Base-by-base conservation (phyloP, 2,113 vertebrate species). In the Paramormyrops kingsleyae region DNA sequence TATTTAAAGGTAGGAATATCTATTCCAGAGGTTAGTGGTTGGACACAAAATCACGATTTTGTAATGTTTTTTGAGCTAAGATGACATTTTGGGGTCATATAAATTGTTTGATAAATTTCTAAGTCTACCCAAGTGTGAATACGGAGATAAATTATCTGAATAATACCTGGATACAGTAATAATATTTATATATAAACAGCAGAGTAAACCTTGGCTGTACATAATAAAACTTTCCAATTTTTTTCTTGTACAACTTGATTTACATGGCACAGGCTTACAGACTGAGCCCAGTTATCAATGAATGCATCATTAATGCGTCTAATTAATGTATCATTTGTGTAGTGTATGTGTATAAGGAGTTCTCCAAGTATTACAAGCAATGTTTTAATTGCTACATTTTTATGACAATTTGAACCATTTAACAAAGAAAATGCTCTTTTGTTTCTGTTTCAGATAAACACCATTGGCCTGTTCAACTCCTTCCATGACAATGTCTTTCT, bases 41-140 rank as follows among this genome's bases (percentile, higher is more conserved):
- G 62, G 88, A 27, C 89, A 80, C 70, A 91, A 83, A 90, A 88
- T 93, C 80, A 91, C 92, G 90, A 92, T 91, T 19, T 74, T 83
- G 89, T 86, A 89, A 91, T 92, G 91, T 89, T 91, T 91, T 70
- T 74, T 87, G 85, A 44, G 35, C 27, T 92, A 8, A 19, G 89
- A 35, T 66, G 91, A 80, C 21, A 50, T 92, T 89, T 52, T 21
- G 49, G 19, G 50, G 90, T 91, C 83, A 12, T 31, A 35, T 62
- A 86, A 77, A 70, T 42, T 27, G 1, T 66, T 49, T 49, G 35
- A 46, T 50, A 27, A 6, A 62, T 83, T 8, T 62, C 12, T 10
- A 35, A 44, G 44, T 66, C n/a, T 66, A 62, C 44, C 42, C 62
- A 86, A 44, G 46, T 87, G 46, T 49, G 52, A 87, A 39, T 31